Base-by-base conservation (phyloP, 2,888 invertebrate genomes). In the Apamea epomidion region DNA sequence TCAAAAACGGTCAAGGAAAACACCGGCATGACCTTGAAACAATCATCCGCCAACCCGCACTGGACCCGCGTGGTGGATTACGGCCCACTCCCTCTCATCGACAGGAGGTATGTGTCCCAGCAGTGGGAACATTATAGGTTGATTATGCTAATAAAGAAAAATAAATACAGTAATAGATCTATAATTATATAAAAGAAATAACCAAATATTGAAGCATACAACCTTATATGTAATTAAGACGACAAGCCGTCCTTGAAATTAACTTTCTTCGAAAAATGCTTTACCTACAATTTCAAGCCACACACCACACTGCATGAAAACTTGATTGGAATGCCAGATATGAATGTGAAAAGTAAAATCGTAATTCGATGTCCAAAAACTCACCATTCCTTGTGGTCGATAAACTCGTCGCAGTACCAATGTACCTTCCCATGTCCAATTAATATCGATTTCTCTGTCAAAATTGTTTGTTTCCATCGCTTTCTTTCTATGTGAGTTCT, bases 391-490 rank as follows among this genome's bases (percentile, higher is more conserved):
- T 60, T 32, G 29, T 80, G 62, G 87, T 82, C 74, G 79, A 80
- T 80, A 83, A 87, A 75, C 45, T 70, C 32, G 62, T 85, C 48
- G 62, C 64, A 48, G 67, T 70, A 71, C 54, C 69, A 54, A 82
- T 74, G 76, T 72, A 72, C 74, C 73, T 85, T 51, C 67, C n/a
- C 76, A 18, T 67, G 45, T 74, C 77, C 78, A 89, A 91, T 91
- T 90, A 90, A 92, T 90, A 92, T 91, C 89, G 91, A 91, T 93
- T 92, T 93, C 92, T 89, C 92, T 89, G 84, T 83, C 84, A 85
- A 90, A 90, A 90, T 91, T 84, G 87, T 89, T 87, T 54, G 48
- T 78, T 82, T 88, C 78, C 82, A 88, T 91, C 82, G 83, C 92
- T 92, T 93, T 92, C 91, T 92, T 90, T 86, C 82, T 80, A 77